Evolutionary conservation across 37 sponge, comb jelly and placozoan species (phyloP).

Genomic region (Crambe crambe): DNA sequence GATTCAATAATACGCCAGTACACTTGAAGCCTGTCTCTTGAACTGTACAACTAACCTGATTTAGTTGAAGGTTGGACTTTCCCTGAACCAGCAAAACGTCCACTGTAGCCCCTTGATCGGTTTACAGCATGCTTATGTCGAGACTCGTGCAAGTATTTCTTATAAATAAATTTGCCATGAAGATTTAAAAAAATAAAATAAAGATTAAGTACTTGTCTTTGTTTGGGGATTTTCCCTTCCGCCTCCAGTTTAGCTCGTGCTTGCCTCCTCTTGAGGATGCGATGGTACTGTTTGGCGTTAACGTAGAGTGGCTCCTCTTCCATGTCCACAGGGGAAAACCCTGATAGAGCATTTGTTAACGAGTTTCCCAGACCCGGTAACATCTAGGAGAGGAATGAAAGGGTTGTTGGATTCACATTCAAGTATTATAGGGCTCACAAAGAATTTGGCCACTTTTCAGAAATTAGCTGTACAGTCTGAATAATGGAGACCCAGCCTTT

Average conservation of each 20-base stretch:
- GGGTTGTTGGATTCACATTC: too few species aligned
- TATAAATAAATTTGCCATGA: not conserved
- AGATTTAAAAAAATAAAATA: not conserved
- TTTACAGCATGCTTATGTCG: conserved; percentile 88
- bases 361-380: conserved; percentile 30
- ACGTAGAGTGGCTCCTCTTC: conserved; percentile 98
- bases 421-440: too few species aligned
- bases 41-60: too few species aligned
- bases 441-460: too few species aligned
- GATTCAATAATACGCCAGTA: too few species aligned
- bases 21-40: too few species aligned
- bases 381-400: conserved; percentile 24
- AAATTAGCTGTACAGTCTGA: too few species aligned
- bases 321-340: conserved; percentile 49
- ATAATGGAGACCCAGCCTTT: too few species aligned
- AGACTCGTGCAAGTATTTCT: conserved; percentile 97
- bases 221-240: conserved; percentile 94
- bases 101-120: conserved; percentile 77
- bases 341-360: conserved; percentile 17
- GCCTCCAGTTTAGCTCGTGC: conserved; percentile 90
- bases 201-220: conserved; percentile 65
- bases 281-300: conserved; percentile 97
- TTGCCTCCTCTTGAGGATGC: conserved; percentile 93
- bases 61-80: too few species aligned
- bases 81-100: conserved; percentile 58